phyloP scores from a whole-genome alignment of 1,140 invertebrate species.

The Paramacrobiotus metropolitanus region DNA sequence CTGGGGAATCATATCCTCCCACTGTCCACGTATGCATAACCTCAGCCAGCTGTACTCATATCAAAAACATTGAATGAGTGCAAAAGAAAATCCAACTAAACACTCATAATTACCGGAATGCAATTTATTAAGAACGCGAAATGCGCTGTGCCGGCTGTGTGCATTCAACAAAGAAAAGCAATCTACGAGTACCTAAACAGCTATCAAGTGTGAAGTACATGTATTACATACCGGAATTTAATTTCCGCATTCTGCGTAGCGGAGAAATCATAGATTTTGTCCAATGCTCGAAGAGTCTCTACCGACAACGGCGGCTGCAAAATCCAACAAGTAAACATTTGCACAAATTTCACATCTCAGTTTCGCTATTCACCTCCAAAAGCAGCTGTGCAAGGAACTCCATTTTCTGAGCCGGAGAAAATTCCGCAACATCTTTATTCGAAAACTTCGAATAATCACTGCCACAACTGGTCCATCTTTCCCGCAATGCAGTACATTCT shows the following conservation, averaged over 20 bases:
- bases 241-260: constrained; percentile 50
- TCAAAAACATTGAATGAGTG: no score
- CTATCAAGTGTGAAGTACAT: constrained; percentile 6
- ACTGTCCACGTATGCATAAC: constrained; percentile 43
- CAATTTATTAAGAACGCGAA: neutral
- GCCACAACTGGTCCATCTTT: constrained; percentile 30
- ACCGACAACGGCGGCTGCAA: constrained; percentile 24
- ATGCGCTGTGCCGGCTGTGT: no score
- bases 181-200: no score
- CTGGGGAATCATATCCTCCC: constrained; percentile 34
- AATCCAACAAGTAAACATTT: constrained; percentile 3
- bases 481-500: constrained; percentile 32
- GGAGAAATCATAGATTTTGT: constrained; percentile 40
- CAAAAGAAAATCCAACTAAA: constrained; percentile 10
- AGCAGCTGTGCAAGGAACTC: constrained; percentile 46
- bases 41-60: constrained; percentile 50
- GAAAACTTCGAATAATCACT: constrained; percentile 24
- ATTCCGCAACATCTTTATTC: constrained; percentile 26
- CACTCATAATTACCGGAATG: constrained; percentile 9
- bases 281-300: constrained; percentile 35
- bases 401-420: constrained; percentile 41
- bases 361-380: constrained; percentile 20
- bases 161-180: no score
- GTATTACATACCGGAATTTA: constrained; percentile 25
- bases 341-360: neutral